Evolutionary conservation across 2,113 vertebrate genomes (phyloP).

Genomic region (Phylloscopus trochiloides): DNA sequence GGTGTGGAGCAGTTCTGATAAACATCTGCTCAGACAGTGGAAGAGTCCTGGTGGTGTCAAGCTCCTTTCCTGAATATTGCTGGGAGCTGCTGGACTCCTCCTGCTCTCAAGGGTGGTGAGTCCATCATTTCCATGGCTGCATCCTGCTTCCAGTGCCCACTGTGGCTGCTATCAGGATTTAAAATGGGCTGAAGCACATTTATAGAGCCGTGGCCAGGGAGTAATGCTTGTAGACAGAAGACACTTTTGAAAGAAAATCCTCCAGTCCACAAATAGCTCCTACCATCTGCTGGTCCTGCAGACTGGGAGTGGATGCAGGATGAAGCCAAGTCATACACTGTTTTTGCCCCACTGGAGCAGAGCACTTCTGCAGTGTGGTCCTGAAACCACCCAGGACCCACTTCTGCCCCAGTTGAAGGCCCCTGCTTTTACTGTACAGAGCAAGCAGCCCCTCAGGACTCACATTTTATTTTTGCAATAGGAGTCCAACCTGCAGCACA

Average conservation of each 20-base stretch:
- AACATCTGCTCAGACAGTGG: not conserved
- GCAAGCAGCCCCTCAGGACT: not conserved
- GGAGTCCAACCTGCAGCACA: not conserved
- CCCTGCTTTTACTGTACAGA: not conserved
- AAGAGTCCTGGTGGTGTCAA: not conserved
- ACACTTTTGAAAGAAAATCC: not conserved
- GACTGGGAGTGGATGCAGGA: not conserved
- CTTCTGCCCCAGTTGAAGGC: not conserved
- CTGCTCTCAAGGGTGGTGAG: not conserved
- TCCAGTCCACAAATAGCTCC: not conserved
- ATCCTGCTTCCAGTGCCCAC: rapidly evolving
- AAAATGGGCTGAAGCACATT: not conserved
- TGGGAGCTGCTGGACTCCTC: not conserved
- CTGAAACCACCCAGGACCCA: not conserved
- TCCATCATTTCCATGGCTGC: not conserved
- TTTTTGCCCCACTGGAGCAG: not conserved
- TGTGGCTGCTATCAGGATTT: not conserved
- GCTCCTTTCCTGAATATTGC: not conserved
- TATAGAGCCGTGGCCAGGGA: not conserved
- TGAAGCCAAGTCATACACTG: not conserved
- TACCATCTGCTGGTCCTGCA: not conserved
- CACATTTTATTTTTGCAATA: not conserved
- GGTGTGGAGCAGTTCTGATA: not conserved
- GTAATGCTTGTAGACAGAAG: not conserved
- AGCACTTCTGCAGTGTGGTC: not conserved